A percentile compares a stretch with the other conserved stretches of the same genome.
Conservation (phyloP, 1,140 invertebrate species). For the Achatina immaculata region DNA sequence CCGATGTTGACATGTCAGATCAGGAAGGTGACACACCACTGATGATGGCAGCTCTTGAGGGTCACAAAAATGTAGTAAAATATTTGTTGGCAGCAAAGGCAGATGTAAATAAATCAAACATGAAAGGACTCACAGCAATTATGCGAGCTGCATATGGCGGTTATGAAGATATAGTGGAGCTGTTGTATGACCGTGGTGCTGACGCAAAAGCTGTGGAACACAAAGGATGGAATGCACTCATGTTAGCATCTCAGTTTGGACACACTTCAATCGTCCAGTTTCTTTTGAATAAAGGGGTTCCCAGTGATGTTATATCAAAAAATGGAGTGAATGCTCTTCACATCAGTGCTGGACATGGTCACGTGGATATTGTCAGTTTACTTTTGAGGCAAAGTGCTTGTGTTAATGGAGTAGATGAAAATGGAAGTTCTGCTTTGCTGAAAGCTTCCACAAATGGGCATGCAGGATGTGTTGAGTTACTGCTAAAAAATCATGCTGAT, state of each 20-base stretch:
- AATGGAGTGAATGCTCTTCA: slow-evolving; percentile 24
- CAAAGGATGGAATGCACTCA: slow-evolving; percentile 41
- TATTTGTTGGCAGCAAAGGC: slow-evolving; percentile 32
- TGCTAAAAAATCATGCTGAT: slow-evolving; percentile 26
- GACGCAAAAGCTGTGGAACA: slow-evolving; percentile 23
- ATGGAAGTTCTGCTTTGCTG: slow-evolving; percentile 26
- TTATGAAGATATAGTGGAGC: slow-evolving; percentile 21
- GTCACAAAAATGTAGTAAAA: slow-evolving; percentile 31
- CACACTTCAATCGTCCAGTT: slow-evolving; percentile 21
- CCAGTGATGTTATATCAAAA: slow-evolving; percentile 18
- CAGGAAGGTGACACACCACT: slow-evolving; percentile 39
- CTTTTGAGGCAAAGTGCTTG: slow-evolving; percentile 33
- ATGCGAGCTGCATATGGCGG: slow-evolving; percentile 40
- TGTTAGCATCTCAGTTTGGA: slow-evolving; percentile 39
- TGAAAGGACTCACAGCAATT: slow-evolving; percentile 37
- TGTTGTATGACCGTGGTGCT: slow-evolving; percentile 18
- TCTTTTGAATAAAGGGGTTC: slow-evolving; percentile 9
- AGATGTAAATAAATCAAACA: slow-evolving; percentile 18
- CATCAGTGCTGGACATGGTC: slow-evolving; percentile 28
- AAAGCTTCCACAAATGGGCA: slow-evolving; percentile 32
- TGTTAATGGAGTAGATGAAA: slow-evolving; percentile 21
- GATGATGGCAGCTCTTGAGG: slow-evolving; percentile 41
- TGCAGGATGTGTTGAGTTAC: slow-evolving; percentile 8
- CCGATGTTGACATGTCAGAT: slow-evolving; percentile 29
- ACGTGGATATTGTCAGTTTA: slow-evolving; percentile 13